A percentile compares a stretch with the other conserved stretches of the same genome.
Conservation (phyloP, 1,140 invertebrate species). For the Ceratoteleas bidentatus region DNA sequence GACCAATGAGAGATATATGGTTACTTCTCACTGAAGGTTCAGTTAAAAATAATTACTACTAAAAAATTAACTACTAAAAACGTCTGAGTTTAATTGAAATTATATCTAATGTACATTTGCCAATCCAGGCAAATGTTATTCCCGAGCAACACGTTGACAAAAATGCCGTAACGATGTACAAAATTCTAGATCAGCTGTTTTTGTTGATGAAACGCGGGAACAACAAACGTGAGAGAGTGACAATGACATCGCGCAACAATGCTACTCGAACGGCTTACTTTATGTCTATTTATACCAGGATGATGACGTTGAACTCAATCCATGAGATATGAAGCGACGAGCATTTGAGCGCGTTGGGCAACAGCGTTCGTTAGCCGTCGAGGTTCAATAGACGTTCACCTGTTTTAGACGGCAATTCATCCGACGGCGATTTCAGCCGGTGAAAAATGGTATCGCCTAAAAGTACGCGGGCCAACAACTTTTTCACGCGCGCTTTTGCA, state of each 20-base stretch:
- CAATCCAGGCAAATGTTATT: too few species aligned
- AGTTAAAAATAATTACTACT: too few species aligned
- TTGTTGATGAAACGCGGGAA: slow-evolving; percentile 59
- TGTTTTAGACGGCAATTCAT: neutral
- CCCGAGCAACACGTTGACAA: slow-evolving; percentile 35
- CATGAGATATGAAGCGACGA: slow-evolving; percentile 42
- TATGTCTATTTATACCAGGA: slow-evolving; percentile 54
- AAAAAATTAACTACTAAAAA: too few species aligned
- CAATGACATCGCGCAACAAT: slow-evolving; percentile 63
- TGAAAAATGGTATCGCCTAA: too few species aligned
- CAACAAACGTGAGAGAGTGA: slow-evolving; percentile 35
- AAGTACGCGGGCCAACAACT: too few species aligned
- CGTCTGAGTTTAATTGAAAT: too few species aligned
- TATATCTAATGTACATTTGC: too few species aligned
- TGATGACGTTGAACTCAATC: slow-evolving; percentile 60
- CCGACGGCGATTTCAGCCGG: neutral
- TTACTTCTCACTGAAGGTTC: too few species aligned
- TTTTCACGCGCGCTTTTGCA: too few species aligned
- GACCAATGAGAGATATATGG: too few species aligned
- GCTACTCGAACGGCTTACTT: slow-evolving; percentile 50
- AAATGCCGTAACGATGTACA: slow-evolving; percentile 39
- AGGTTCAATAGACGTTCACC: slow-evolving; percentile 37
- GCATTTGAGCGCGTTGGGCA: slow-evolving; percentile 24
- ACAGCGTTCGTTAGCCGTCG: slow-evolving; percentile 16
- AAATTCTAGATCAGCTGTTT: slow-evolving; percentile 65